These are phyloP conservation scores for Lota lota DNA, from an alignment of 2,113 vertebrate species.

Conservation along the genomic window DNA sequence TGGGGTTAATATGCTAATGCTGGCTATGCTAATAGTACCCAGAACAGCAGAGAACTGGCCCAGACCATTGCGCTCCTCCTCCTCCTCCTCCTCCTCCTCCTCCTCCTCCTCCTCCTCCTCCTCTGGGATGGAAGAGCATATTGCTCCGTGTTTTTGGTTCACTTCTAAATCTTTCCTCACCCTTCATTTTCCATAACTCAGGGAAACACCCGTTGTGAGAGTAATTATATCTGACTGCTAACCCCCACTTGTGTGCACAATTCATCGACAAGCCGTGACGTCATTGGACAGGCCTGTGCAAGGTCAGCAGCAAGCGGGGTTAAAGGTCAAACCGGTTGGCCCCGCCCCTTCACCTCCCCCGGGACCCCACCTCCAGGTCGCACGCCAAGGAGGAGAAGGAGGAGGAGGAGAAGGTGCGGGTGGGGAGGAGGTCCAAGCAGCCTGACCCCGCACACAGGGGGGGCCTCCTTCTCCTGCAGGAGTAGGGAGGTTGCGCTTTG, in stretches of 20 bases:
- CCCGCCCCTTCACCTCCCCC: slow-evolving; percentile 78
- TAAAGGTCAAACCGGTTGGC: slow-evolving; percentile 12
- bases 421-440: slow-evolving; percentile 59
- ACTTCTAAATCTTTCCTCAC: too few species aligned
- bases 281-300: too few species aligned
- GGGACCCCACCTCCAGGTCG: slow-evolving; percentile 70
- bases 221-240: too few species aligned
- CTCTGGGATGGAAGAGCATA: slow-evolving; percentile 1
- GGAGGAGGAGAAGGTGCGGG: slow-evolving; percentile 74
- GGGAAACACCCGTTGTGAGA: too few species aligned
- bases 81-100: slow-evolving; percentile 9
- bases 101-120: slow-evolving; percentile 1
- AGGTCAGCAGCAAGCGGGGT: too few species aligned
- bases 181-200: too few species aligned
- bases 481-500: too few species aligned
- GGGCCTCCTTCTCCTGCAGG: slow-evolving; percentile 58
- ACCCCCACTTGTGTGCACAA: too few species aligned
- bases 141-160: too few species aligned
- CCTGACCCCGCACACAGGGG: slow-evolving; percentile 58
- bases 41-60: background rate
- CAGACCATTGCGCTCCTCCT: background rate
- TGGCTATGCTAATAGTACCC: background rate
- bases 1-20: background rate
- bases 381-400: slow-evolving; percentile 81
- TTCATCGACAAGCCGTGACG: too few species aligned